Evolutionary conservation across 2,113 vertebrate genomes (phyloP).

Genomic region (Chrysochloris asiatica): DNA sequence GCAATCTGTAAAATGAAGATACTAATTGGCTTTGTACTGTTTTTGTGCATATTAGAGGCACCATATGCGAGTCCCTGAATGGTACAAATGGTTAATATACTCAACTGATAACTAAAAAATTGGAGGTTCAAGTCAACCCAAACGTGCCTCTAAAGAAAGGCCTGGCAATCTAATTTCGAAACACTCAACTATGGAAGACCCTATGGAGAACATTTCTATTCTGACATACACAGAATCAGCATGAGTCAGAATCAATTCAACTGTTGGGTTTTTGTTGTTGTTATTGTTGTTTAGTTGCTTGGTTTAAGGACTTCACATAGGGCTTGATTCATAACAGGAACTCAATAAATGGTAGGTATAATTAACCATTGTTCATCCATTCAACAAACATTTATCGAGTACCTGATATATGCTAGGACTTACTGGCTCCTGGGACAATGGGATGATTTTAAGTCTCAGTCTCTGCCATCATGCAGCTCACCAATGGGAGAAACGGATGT

Average conservation of each 20-base stretch:
- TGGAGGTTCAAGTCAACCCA: background rate
- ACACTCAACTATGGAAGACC: too few species aligned
- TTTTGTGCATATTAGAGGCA: background rate
- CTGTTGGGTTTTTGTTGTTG: too few species aligned
- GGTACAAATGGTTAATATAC: background rate
- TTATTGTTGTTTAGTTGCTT: too few species aligned
- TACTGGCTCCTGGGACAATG: background rate
- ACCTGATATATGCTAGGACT: background rate
- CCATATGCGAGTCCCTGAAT: background rate
- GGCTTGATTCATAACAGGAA: background rate
- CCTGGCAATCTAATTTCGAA: too few species aligned
- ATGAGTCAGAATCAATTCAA: too few species aligned
- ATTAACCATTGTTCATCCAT: background rate
- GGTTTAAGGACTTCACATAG: background rate
- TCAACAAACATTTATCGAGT: background rate
- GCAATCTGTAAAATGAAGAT: background rate
- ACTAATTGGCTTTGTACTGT: background rate
- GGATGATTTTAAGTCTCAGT: background rate
- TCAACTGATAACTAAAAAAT: background rate
- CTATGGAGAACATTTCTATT: too few species aligned
- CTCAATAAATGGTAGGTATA: background rate
- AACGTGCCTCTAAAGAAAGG: background rate
- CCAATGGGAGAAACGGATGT: background rate
- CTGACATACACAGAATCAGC: too few species aligned
- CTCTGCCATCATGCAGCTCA: background rate